Percentiles rank a stretch among this genome's conserved stretches.
phyloP scores from a whole-genome alignment of 2,888 invertebrate species.

The Steromphala cineraria region DNA sequence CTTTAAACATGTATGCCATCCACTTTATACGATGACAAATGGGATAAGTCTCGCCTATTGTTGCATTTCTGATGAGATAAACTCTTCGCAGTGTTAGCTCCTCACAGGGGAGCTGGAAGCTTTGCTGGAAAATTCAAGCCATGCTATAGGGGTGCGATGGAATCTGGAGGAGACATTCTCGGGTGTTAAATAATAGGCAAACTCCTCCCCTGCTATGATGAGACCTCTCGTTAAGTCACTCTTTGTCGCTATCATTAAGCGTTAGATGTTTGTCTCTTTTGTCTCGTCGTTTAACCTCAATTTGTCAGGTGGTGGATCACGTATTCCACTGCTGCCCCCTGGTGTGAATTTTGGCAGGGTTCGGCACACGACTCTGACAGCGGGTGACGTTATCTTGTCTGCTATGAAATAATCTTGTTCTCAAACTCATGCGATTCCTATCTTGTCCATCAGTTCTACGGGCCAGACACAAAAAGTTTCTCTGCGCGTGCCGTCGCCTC shows the following conservation, averaged over 20 bases:
- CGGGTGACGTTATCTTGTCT: neutral
- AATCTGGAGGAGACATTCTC: neutral
- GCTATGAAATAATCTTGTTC: neutral
- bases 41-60: neutral
- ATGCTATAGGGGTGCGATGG: neutral
- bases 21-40: conserved; percentile 3
- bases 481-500: no score
- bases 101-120: neutral
- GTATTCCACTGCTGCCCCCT: neutral
- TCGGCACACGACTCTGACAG: conserved; percentile 2
- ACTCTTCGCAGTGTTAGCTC: neutral
- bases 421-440: no score
- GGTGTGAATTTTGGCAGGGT: neutral
- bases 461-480: no score
- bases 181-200: neutral
- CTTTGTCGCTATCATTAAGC: neutral
- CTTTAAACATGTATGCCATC: neutral
- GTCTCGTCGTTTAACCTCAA: neutral
- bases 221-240: neutral
- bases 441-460: no score
- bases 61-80: neutral
- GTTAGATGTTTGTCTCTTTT: neutral
- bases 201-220: neutral
- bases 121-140: neutral
- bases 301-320: neutral